Percentiles rank a stretch among this genome's conserved stretches.
Evolutionary conservation across 2,113 vertebrate species (phyloP).

Genomic region (Xiphias gladius): DNA sequence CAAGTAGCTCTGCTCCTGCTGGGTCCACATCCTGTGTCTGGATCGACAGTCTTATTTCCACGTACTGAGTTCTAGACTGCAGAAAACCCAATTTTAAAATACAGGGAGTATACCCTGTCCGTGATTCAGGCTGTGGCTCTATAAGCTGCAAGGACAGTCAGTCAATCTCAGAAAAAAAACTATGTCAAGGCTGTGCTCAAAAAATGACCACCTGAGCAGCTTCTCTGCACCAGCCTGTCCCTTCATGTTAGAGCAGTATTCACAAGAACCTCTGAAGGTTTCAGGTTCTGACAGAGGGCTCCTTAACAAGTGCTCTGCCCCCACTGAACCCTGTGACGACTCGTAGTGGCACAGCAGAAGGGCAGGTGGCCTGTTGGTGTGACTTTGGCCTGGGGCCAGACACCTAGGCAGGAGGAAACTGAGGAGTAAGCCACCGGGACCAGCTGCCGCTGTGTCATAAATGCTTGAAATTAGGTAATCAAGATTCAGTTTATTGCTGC

Average conservation of each 20-base stretch:
- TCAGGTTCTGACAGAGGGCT: constrained; percentile 59
- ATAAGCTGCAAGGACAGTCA: constrained; percentile 13
- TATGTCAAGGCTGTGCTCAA: constrained; percentile 33
- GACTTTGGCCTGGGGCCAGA: constrained; percentile 61
- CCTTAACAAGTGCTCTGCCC: constrained; percentile 59
- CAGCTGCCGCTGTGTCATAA: constrained; percentile 30
- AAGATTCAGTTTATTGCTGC: constrained; percentile 11
- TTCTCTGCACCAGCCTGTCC: constrained; percentile 32
- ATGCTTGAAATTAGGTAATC: not conserved
- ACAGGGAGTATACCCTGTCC: not conserved
- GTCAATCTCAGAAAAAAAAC: constrained; percentile 18
- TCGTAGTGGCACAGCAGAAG: constrained; percentile 45
- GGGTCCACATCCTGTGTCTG: constrained; percentile 28
- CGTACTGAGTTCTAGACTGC: constrained; percentile 7
- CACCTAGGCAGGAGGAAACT: constrained; percentile 28
- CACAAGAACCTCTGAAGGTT: constrained; percentile 20
- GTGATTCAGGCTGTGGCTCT: constrained; percentile 29
- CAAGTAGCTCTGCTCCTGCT: constrained; percentile 60
- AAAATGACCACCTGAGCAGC: constrained; percentile 46
- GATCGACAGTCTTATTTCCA: constrained; percentile 47
- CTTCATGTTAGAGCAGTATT: constrained; percentile 16
- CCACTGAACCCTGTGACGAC: constrained; percentile 43
- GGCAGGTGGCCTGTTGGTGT: constrained; percentile 47
- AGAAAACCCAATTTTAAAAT: constrained; percentile 32
- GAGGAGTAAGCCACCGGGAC: constrained; percentile 19